phyloP scores from a whole-genome alignment of 2,113 vertebrate species.

The Tapirus terrestris region DNA sequence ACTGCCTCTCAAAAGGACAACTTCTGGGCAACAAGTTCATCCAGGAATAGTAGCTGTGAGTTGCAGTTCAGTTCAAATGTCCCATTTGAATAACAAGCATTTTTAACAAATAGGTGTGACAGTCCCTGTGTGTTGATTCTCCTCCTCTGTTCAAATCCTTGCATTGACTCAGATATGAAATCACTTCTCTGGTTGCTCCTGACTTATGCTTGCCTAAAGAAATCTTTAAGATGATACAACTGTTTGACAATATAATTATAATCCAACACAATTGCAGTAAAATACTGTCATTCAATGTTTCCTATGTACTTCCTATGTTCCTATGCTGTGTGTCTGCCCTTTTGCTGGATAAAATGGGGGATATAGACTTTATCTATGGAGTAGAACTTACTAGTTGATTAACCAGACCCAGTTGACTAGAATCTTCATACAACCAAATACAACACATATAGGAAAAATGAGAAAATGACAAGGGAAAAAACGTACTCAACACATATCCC shows the following conservation, averaged over 20 bases:
- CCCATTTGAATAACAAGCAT: background rate
- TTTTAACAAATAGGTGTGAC: background rate
- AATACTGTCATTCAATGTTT: background rate
- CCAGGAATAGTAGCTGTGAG: background rate
- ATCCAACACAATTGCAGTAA: no score
- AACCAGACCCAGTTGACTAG: background rate
- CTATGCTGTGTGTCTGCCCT: background rate
- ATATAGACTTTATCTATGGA: background rate
- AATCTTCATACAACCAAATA: background rate
- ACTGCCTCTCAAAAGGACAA: background rate
- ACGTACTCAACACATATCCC: background rate
- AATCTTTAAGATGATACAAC: background rate
- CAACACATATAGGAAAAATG: background rate
- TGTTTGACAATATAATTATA: background rate
- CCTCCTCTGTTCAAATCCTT: background rate
- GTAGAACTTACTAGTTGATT: background rate
- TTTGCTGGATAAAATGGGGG: background rate
- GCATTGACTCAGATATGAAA: background rate
- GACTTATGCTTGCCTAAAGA: background rate
- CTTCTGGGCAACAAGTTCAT: rapidly evolving
- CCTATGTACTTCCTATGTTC: no score
- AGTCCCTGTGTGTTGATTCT: background rate
- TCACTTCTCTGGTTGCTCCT: background rate
- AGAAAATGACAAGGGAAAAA: background rate
- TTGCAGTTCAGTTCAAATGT: background rate